Base-by-base conservation (phyloP, 2,113 vertebrate genomes). In the Myrmophylax atrothorax region DNA sequence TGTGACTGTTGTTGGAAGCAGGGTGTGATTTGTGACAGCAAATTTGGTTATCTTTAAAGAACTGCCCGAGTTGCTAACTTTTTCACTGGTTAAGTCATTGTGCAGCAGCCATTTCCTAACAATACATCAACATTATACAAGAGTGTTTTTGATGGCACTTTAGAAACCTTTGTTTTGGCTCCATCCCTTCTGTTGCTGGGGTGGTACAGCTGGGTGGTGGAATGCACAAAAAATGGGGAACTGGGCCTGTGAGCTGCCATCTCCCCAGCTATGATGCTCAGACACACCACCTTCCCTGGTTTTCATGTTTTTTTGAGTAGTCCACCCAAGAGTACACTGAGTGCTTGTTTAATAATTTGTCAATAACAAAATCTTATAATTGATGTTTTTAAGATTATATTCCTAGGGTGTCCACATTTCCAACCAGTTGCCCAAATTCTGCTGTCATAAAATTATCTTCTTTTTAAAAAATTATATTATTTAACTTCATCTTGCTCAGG, bases 211-310 rank as follows among this genome's bases (percentile, higher is more conserved):
- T 38, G 33, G 33, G 59, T 33, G 42, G 17, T 1, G 28, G 62
- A 52, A 63, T 17, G 25, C 33, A 31, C 7, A 67, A 14, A 26
- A 69, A 56, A 4, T 0, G 35, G 35, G 20, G 28, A 69, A 10
- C 33, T 15, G 47, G 63, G 47, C 28, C n/a, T 12, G 3, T 7
- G n/a, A 55, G 37, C 53, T 1, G 0, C 13, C 0, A 0, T 38
- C n/a, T 29, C 15, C 25, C 7, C 38, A 18, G 2, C 37, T 26
- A 33, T 0, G 3, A 15, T 2, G 10, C n/a, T 67, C 60, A 16
- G 59, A 47, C 18, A 13, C 16, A 17, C 3, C 6, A 16, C 38
- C 13, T 37, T 50, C 37, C 31, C 38, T 35, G 38, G 10, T 44
- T 69, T 70, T 12, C 29, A 12, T 9, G 8, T 26, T 9, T 55